phyloP scores from a whole-genome alignment of 2,113 vertebrate species.

The Saccopteryx bilineata region DNA sequence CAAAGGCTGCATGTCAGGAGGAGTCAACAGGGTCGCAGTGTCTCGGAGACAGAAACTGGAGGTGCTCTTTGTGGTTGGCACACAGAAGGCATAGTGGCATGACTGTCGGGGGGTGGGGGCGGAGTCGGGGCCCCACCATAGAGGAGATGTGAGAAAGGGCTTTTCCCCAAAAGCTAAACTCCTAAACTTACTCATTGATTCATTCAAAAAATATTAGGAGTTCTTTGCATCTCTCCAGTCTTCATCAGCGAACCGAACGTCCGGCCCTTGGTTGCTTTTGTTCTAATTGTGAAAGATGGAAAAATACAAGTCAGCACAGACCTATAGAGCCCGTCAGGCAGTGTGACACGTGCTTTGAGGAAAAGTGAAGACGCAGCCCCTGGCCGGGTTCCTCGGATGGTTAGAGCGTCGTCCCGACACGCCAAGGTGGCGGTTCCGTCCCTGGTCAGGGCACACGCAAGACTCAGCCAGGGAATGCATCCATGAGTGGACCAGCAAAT shows the following conservation, averaged over 20 bases:
- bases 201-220: background rate
- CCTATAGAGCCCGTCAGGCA: too few species aligned
- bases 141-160: background rate
- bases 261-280: background rate
- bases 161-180: background rate
- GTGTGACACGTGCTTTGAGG: background rate
- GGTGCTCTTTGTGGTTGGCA: background rate
- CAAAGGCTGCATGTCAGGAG: background rate
- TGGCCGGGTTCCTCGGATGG: too few species aligned
- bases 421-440: too few species aligned
- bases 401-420: too few species aligned
- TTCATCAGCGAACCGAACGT: background rate
- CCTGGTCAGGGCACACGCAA: too few species aligned
- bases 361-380: background rate
- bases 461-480: too few species aligned
- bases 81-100: background rate
- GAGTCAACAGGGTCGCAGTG: background rate
- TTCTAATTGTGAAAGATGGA: background rate
- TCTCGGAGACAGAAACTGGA: background rate
- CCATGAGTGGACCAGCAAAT: too few species aligned
- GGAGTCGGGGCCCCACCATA: too few species aligned
- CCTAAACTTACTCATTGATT: background rate
- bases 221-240: background rate
- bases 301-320: background rate
- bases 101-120: too few species aligned